Evolutionary conservation across 1,140 invertebrate species (phyloP).

Genomic region (Nilaparvata lugens): DNA sequence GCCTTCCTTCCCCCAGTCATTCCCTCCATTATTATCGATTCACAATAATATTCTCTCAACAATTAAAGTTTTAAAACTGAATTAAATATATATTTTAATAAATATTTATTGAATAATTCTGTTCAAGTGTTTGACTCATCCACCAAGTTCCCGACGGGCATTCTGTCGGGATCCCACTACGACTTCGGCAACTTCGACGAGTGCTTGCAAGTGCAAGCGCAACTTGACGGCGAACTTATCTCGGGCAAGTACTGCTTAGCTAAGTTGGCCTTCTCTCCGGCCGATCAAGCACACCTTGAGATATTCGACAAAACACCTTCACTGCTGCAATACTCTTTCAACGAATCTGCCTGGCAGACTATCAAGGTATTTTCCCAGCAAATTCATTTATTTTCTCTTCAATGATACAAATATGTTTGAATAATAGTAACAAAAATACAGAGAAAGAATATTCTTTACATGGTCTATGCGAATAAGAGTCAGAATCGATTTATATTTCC

Average conservation of each 20-base stretch:
- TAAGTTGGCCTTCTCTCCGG: conserved; percentile 22
- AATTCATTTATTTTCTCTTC: no score
- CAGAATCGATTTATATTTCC: no score
- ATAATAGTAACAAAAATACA: no score
- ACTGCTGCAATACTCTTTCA: background rate
- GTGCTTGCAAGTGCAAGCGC: conserved; percentile 24
- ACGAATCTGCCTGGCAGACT: conserved; percentile 18
- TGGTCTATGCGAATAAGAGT: no score
- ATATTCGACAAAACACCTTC: background rate
- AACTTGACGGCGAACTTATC: conserved; percentile 12
- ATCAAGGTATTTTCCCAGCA: conserved; percentile 7
- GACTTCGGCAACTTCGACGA: conserved; percentile 34
- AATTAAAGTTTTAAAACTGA: no score
- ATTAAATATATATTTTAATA: no score
- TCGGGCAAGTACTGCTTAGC: conserved; percentile 32
- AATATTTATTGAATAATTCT: no score
- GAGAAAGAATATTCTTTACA: no score
- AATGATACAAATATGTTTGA: no score
- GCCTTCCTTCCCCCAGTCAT: no score
- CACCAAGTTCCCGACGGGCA: conserved; percentile 27
- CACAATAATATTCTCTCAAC: no score
- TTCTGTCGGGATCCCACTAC: conserved; percentile 27
- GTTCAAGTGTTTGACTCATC: conserved; percentile 33
- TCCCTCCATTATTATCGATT: no score
- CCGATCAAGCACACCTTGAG: background rate